Conservation (phyloP, 1,140 invertebrate species). For the Drosophila ambigua region DNA sequence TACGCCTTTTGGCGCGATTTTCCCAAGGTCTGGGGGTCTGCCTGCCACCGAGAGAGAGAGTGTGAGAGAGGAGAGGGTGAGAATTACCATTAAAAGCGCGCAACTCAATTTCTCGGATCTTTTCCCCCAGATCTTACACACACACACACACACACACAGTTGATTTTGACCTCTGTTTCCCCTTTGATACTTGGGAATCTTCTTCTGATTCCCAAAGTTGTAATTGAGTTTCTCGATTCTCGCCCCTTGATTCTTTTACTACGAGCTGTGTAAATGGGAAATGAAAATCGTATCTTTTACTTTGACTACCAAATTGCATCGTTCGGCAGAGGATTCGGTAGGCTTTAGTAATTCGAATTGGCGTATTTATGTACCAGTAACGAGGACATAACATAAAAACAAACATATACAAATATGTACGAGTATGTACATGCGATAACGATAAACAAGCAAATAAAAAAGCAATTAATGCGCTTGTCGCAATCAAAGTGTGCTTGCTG, state of each 20-base stretch:
- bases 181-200: conserved; percentile 53
- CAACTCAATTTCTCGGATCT: conserved; percentile 43
- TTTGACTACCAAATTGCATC: conserved; percentile 42
- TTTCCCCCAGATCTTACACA: conserved; percentile 9
- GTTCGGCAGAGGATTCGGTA: conserved; percentile 9
- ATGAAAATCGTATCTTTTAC: too few relatives aligned
- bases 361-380: neutral
- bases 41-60: too few relatives aligned
- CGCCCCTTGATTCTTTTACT: too few relatives aligned
- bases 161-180: conserved; percentile 29
- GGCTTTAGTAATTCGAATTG: neutral
- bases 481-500: conserved; percentile 17
- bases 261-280: too few relatives aligned
- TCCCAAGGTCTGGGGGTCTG: conserved; percentile 18
- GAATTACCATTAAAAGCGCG: conserved; percentile 58
- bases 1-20: conserved; percentile 21
- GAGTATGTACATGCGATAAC: too few relatives aligned
- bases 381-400: neutral
- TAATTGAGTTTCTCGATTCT: too few relatives aligned
- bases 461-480: conserved; percentile 63
- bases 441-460: conserved; percentile 57
- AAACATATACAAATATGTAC: neutral
- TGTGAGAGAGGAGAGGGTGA: too few relatives aligned
- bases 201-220: conserved; percentile 16
- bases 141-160: neutral